Conservation (phyloP, 1,140 invertebrate genomes). For the Trinorchestia longiramus region DNA sequence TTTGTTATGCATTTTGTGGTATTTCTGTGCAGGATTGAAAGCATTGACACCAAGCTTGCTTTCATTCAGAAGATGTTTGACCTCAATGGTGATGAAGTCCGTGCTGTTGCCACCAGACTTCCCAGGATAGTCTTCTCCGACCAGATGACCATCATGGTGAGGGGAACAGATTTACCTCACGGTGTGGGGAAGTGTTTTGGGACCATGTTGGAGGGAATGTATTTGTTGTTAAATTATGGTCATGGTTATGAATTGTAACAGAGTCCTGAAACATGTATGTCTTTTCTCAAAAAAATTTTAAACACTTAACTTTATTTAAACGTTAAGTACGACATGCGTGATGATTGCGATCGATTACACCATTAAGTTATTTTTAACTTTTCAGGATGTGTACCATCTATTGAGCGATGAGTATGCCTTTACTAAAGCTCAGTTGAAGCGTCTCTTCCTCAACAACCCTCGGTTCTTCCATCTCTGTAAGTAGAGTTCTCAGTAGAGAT, state of each 20-base stretch:
- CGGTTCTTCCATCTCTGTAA: neutral
- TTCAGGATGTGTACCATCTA: neutral
- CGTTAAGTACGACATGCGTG: neutral
- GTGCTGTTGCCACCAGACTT: neutral
- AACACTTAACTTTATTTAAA: no score
- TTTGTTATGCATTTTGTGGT: neutral
- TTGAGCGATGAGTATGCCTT: neutral
- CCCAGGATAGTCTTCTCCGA: conserved; percentile 1
- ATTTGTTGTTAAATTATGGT: no score
- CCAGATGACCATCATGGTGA: conserved; percentile 18
- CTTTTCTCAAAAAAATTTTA: no score
- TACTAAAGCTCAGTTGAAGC: neutral
- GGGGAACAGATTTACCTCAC: neutral
- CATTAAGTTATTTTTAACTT: neutral
- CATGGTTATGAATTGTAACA: no score
- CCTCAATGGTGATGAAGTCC: neutral
- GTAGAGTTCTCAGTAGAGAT: neutral
- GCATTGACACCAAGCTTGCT: neutral
- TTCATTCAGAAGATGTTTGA: conserved; percentile 5
- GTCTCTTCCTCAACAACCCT: neutral
- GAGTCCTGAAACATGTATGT: no score
- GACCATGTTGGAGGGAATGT: no score
- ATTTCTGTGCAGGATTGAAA: conserved; percentile 18
- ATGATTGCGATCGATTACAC: neutral
- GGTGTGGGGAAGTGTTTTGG: no score